Evolutionary conservation across 2,797 vertebrate genomes (phyloP), one percentile per base, ranked within the genome.

Genomic region (Apogon hyalosoma): DNA sequence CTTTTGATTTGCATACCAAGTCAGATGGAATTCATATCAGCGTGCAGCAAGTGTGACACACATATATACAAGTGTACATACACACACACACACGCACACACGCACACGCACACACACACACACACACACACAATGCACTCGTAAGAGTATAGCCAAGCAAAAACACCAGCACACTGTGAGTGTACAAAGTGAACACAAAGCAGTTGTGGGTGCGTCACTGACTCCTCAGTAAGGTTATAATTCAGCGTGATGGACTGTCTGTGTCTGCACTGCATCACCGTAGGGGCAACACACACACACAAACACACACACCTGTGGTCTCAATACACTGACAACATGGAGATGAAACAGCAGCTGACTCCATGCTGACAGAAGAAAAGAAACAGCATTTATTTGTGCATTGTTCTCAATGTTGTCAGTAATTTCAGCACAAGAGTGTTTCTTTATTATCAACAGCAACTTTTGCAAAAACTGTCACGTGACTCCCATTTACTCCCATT

Each of bases 1-100:
- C 91, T 93, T 94, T 93, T 95, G 93, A 98, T 98, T 97, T 97
- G 94, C 96, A 97, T 97, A 96, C 91, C 93, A 93, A 96, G 94
- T 94, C 94, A 94, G 94, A 95, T 93, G 91, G 92, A 94, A 95
- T 92, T 85, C 80, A 84, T 87, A 92, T 92, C 91, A 92, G 82
- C 82, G 82, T 76, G 87, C 81, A 86, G 85, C 74, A 83, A 88
- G 85, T 90, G 82, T 82, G 81, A 87, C 82, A 85, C 84, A 90
- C 67, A 76, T 39, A 50, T 49, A 47, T 45, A 56, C 59, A 65
- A 33, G 31, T 33, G 3, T 48, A 21, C 66, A 83, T 63, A 71
- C 42, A 63, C 56, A 56, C 60, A 87, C 82, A 85, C 84, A 90
- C 67, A 76, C 42, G 47, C 49, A 47, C 47, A 56, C 59, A 65